These are phyloP conservation scores for Malurus leucopterus DNA, from an alignment of 2,797 vertebrate genomes.

Conservation along the genomic window DNA sequence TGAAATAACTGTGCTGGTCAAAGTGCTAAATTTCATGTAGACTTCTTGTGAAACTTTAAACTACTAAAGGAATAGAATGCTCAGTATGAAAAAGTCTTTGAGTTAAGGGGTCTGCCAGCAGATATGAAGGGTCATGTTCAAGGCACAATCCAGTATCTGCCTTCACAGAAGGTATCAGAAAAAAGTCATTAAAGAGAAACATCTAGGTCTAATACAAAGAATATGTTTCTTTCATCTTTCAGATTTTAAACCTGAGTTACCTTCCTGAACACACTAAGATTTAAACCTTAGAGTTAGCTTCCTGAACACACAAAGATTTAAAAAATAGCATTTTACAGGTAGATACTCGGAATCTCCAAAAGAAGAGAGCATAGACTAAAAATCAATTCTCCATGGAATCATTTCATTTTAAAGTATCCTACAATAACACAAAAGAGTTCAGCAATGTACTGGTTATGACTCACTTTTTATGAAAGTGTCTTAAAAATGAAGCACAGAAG, in stretches of 20 bases:
- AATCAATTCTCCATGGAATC: neutral
- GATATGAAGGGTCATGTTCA: neutral
- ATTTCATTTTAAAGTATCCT: neutral
- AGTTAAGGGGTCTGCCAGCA: neutral
- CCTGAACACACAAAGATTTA: neutral
- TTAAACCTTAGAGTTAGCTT: neutral
- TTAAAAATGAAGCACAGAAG: neutral
- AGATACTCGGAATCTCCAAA: neutral
- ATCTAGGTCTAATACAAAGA: neutral
- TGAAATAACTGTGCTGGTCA: neutral
- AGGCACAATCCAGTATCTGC: neutral
- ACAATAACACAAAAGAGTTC: neutral
- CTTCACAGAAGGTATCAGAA: neutral
- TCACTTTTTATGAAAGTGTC: conserved; percentile 1
- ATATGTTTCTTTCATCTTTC: neutral
- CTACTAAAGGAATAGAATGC: neutral
- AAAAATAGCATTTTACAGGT: neutral
- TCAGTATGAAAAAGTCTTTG: neutral
- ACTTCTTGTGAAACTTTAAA: neutral
- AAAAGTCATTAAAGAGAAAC: neutral
- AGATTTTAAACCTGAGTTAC: neutral
- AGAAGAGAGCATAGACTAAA: neutral
- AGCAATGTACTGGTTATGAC: neutral
- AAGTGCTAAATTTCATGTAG: neutral
- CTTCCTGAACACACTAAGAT: neutral